Percentiles rank a stretch among this genome's conserved stretches.
Evolutionary conservation across 1,140 invertebrate species (phyloP).

Genomic region (Cydia pomonella): DNA sequence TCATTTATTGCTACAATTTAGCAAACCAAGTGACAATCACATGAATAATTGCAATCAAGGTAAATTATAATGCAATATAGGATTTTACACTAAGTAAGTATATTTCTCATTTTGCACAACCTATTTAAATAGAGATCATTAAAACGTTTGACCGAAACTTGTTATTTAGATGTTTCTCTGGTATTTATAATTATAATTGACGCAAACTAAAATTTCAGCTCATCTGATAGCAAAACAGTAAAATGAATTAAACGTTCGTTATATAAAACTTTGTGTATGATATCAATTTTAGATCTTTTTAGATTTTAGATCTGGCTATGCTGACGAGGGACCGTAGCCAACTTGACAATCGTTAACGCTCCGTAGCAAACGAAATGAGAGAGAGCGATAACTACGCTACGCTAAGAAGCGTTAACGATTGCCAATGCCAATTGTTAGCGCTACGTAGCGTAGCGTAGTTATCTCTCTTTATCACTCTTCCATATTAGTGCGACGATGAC

Average conservation of each 20-base stretch:
- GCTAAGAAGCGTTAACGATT: too few species aligned
- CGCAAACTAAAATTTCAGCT: neutral
- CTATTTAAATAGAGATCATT: conserved; percentile 40
- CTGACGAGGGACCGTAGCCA: too few species aligned
- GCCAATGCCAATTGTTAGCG: too few species aligned
- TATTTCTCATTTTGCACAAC: conserved; percentile 48
- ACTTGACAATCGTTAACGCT: too few species aligned
- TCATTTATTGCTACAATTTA: conserved; percentile 7
- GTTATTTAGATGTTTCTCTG: neutral
- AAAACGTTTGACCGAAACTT: neutral
- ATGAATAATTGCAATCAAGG: neutral
- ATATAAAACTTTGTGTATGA: neutral
- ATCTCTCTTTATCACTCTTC: too few species aligned
- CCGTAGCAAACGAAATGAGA: too few species aligned
- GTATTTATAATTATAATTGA: neutral
- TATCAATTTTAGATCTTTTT: neutral
- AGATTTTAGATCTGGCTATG: too few species aligned
- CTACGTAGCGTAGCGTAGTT: too few species aligned
- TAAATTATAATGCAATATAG: conserved; percentile 28
- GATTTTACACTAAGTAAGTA: conserved; percentile 45
- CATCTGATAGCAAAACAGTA: neutral
- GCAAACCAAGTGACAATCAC: conserved; percentile 6
- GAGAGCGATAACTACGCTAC: too few species aligned
- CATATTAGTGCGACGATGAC: too few species aligned
- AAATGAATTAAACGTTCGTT: neutral